Conservation (phyloP, 2,113 vertebrate genomes). For the Spea bombifrons region DNA sequence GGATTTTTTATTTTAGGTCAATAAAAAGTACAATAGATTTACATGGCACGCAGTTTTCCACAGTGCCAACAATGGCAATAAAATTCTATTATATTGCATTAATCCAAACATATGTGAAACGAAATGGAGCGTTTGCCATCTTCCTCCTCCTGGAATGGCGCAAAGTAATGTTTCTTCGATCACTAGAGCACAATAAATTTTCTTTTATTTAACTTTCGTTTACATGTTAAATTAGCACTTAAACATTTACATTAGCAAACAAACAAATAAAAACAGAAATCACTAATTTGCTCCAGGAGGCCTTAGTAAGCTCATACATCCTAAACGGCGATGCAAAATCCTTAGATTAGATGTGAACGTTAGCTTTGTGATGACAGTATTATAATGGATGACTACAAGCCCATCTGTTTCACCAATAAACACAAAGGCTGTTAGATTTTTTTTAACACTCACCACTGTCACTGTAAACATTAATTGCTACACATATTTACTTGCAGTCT, state of each 20-base stretch:
- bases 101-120: constrained; percentile 44
- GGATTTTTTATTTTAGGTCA: constrained; percentile 9
- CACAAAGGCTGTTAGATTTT: constrained; percentile 72
- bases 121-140: constrained; percentile 15
- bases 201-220: constrained; percentile 49
- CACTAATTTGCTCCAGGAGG: constrained; percentile 44
- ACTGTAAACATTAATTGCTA: constrained; percentile 87
- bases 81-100: constrained; percentile 40
- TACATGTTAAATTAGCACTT: constrained; percentile 47
- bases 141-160: constrained; percentile 26
- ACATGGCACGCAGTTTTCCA: constrained; percentile 20
- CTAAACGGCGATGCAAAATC: constrained; percentile 70
- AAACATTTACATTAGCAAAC: constrained; percentile 49
- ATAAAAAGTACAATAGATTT: constrained; percentile 30
- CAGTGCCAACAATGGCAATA: constrained; percentile 17
- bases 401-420: constrained; percentile 79
- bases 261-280: constrained; percentile 45
- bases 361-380: constrained; percentile 75
- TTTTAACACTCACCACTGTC: constrained; percentile 80
- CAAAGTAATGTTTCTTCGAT: constrained; percentile 29
- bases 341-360: constrained; percentile 57
- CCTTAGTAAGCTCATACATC: constrained; percentile 53
- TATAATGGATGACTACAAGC: constrained; percentile 79
- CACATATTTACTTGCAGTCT: constrained; percentile 80
- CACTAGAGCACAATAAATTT: constrained; percentile 47